Evolutionary conservation across 2,797 vertebrate genomes (phyloP).

Genomic region (Rhincodon typus): DNA sequence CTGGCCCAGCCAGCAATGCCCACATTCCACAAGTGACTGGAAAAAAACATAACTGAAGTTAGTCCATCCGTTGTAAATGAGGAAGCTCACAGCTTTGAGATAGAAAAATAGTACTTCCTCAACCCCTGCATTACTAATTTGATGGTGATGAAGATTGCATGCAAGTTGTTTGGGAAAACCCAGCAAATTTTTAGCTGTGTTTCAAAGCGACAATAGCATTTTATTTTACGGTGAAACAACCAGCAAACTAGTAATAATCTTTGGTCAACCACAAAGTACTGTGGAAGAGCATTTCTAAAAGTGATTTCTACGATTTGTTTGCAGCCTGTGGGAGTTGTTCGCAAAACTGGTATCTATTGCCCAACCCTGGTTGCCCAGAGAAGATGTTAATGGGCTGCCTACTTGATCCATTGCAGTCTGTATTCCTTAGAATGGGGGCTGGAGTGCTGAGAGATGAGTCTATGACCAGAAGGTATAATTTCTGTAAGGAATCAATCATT

Average conservation of each 20-base stretch:
- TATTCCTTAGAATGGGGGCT: not conserved
- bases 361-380: not conserved
- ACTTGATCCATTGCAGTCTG: not conserved
- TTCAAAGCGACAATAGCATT: not conserved
- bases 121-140: not conserved
- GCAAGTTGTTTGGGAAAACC: not conserved
- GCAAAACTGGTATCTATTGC: not conserved
- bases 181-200: not conserved
- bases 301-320: not conserved
- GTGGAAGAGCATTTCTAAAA: not conserved
- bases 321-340: not conserved
- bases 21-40: too few species aligned
- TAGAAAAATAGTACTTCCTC: too few species aligned
- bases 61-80: not conserved
- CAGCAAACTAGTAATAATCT: not conserved
- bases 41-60: not conserved
- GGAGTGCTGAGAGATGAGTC: not conserved
- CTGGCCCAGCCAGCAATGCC: too few species aligned
- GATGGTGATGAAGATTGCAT: not conserved
- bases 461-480: too few species aligned
- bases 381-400: not conserved
- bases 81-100: not conserved
- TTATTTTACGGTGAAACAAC: not conserved
- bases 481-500: too few species aligned
- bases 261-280: not conserved